These are phyloP conservation scores for Drosophila austrosaltans DNA, from an alignment of 2,888 invertebrate genomes.

Conservation along the genomic window DNA sequence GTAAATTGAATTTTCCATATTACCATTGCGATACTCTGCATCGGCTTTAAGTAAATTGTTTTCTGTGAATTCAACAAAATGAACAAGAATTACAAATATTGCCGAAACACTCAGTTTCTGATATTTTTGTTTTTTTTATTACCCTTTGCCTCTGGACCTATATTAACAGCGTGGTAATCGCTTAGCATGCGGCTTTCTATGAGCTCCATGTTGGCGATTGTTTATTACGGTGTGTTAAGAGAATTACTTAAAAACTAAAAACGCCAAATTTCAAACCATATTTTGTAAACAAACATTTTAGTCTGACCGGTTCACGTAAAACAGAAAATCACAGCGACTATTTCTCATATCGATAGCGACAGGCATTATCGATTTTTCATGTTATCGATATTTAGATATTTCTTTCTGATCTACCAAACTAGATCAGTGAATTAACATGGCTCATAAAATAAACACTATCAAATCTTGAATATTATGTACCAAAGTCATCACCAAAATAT, in stretches of 20 bases:
- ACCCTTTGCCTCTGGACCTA: slow-evolving; percentile 78
- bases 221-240: neutral
- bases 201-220: slow-evolving; percentile 24
- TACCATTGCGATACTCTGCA: slow-evolving; percentile 73
- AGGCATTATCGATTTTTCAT: too few relatives aligned
- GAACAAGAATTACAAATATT: neutral
- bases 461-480: too few relatives aligned
- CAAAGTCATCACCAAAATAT: too few relatives aligned
- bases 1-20: slow-evolving; percentile 70
- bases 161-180: slow-evolving; percentile 32
- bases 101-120: neutral
- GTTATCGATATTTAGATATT: neutral
- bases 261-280: slow-evolving; percentile 1
- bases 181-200: slow-evolving; percentile 27
- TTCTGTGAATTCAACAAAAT: slow-evolving; percentile 33
- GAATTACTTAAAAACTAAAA: slow-evolving; percentile 25
- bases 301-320: neutral
- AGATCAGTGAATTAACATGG: too few relatives aligned
- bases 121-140: neutral
- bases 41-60: slow-evolving; percentile 75
- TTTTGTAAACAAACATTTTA: slow-evolving; percentile 2
- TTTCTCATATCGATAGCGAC: neutral
- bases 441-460: too few relatives aligned
- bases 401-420: too few relatives aligned
- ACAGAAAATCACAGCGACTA: neutral